These are phyloP conservation scores for Parasteatoda tepidariorum DNA, from an alignment of 1,140 invertebrate genomes.

Conservation along the genomic window DNA sequence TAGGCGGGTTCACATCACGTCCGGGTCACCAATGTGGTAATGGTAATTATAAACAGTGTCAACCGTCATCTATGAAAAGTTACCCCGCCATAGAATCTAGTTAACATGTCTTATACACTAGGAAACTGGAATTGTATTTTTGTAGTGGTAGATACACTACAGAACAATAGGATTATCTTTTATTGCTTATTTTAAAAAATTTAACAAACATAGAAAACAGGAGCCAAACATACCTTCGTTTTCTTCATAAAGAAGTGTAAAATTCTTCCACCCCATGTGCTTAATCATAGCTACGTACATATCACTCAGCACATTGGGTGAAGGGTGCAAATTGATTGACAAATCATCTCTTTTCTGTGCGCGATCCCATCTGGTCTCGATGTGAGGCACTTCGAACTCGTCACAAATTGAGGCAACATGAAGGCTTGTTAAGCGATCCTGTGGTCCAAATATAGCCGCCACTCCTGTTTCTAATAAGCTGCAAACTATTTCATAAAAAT, in stretches of 20 bases:
- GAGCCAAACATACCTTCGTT: slow-evolving; percentile 81
- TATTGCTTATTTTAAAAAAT: slow-evolving; percentile 64
- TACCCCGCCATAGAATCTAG: too few relatives aligned
- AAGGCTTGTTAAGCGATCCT: slow-evolving; percentile 86
- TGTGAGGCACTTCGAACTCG: slow-evolving; percentile 93
- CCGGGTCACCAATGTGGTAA: too few relatives aligned
- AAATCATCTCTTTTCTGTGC: slow-evolving; percentile 81
- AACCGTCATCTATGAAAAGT: too few relatives aligned
- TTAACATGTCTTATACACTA: too few relatives aligned
- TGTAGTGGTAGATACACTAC: too few relatives aligned
- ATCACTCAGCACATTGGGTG: slow-evolving; percentile 83
- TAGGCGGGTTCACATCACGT: too few relatives aligned
- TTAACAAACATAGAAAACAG: slow-evolving; percentile 64
- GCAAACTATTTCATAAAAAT: slow-evolving; percentile 77
- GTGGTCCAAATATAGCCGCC: slow-evolving; percentile 92
- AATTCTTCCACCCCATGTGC: slow-evolving; percentile 89
- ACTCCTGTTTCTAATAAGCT: slow-evolving; percentile 86
- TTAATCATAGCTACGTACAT: slow-evolving; percentile 90
- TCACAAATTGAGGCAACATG: slow-evolving; percentile 97
- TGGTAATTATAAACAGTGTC: too few relatives aligned
- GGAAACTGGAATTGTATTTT: too few relatives aligned
- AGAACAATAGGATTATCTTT: slow-evolving; percentile 60
- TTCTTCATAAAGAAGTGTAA: slow-evolving; percentile 94
- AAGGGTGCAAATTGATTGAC: slow-evolving; percentile 94
- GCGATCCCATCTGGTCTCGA: slow-evolving; percentile 94